These are phyloP conservation scores for Sceloporus undulatus DNA, from an alignment of 2,113 vertebrate species.

Conservation along the genomic window DNA sequence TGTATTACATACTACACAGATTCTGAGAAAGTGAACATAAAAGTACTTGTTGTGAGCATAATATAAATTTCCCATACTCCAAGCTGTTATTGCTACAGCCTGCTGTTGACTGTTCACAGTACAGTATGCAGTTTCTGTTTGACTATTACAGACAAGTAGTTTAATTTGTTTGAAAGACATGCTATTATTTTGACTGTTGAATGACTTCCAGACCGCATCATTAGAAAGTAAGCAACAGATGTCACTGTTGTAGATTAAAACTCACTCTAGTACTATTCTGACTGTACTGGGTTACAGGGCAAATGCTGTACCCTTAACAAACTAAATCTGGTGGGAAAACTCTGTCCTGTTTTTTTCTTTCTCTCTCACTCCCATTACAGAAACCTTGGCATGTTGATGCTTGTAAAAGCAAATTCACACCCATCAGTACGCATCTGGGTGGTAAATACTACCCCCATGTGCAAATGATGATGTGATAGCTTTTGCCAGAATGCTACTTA, in stretches of 20 bases:
- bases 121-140: not conserved
- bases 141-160: not conserved
- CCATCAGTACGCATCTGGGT: not conserved
- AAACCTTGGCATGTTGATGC: not conserved
- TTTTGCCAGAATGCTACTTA: not conserved
- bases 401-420: not conserved
- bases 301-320: slow-evolving; percentile 51
- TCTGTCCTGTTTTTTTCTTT: not conserved
- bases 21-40: not conserved
- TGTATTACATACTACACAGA: not conserved
- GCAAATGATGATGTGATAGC: slow-evolving; percentile 10
- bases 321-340: not conserved
- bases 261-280: slow-evolving; percentile 56
- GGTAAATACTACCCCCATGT: not conserved
- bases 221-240: slow-evolving; percentile 72
- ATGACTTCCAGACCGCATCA: slow-evolving; percentile 60
- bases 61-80: not conserved
- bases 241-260: slow-evolving; percentile 62
- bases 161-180: not conserved
- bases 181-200: slow-evolving; percentile 39
- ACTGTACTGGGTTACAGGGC: slow-evolving; percentile 53
- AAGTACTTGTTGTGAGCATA: not conserved
- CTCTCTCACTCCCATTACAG: not conserved
- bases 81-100: not conserved
- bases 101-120: not conserved